Evolutionary conservation across 1,140 invertebrate species (phyloP).

Genomic region (Eriosoma lanigerum): DNA sequence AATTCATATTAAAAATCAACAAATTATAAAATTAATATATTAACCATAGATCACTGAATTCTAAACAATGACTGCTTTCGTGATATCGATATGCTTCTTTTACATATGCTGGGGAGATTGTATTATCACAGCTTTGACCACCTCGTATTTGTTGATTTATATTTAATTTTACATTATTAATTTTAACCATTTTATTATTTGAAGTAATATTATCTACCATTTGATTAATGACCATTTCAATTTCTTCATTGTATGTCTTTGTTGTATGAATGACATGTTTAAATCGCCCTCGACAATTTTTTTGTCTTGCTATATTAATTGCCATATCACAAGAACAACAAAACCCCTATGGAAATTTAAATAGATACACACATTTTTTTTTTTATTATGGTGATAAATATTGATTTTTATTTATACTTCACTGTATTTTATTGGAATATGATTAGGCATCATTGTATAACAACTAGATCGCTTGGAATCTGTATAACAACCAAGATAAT

Average conservation of each 20-base stretch:
- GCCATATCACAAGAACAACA: constrained; percentile 28
- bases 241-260: not conserved
- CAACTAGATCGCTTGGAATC: not conserved
- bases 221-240: not conserved
- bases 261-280: not conserved
- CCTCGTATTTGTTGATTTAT: constrained; percentile 23
- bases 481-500: constrained; percentile 21
- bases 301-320: not conserved
- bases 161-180: not conserved
- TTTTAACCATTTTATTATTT: not conserved
- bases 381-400: not conserved
- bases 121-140: not conserved
- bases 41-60: constrained; percentile 33
- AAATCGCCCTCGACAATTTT: not conserved
- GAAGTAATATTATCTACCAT: not conserved
- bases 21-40: not conserved
- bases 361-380: not conserved
- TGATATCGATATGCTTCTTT: not conserved
- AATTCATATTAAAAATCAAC: not conserved
- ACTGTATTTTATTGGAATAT: not conserved
- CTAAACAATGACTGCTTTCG: constrained; percentile 30
- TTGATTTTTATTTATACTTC: not conserved
- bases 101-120: not conserved
- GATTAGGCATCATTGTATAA: not conserved
- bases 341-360: not conserved